These are phyloP conservation scores for Panagrolaimus sp. DNA, from an alignment of 1,140 invertebrate species.

Conservation along the genomic window DNA sequence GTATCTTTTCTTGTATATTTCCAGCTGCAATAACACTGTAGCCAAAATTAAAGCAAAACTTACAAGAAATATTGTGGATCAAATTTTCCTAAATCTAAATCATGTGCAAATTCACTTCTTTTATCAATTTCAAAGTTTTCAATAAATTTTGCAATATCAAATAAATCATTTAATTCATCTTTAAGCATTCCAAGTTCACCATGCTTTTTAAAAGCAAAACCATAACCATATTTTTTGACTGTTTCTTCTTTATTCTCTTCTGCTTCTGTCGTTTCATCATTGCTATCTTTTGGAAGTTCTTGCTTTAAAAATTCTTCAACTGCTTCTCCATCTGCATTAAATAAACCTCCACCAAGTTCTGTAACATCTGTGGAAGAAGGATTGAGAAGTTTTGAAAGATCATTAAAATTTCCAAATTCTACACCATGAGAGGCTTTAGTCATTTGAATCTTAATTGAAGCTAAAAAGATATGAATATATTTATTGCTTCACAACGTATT, in stretches of 20 bases:
- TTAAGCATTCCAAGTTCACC: neutral
- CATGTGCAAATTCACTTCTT: neutral
- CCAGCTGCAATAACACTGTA: too few relatives aligned
- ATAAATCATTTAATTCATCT: neutral
- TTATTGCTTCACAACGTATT: too few relatives aligned
- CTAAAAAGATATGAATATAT: neutral
- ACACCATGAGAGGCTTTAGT: neutral
- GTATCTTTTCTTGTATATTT: too few relatives aligned
- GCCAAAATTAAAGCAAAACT: too few relatives aligned
- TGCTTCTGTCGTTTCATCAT: too few relatives aligned
- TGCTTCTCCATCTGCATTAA: neutral
- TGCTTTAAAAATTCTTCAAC: neutral
- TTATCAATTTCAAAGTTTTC: neutral
- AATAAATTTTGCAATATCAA: neutral
- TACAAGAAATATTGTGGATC: slow-evolving; percentile 9
- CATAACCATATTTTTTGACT: neutral
- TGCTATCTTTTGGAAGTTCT: neutral
- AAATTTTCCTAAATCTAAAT: neutral
- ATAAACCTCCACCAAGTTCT: neutral
- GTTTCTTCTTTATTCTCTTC: neutral
- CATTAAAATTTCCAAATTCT: neutral
- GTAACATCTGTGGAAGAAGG: neutral
- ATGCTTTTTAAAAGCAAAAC: neutral
- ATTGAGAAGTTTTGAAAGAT: neutral
- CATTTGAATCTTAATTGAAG: neutral